Percentiles rank a stretch among this genome's conserved stretches.
Evolutionary conservation across 2,797 vertebrate species (phyloP).

Genomic region (Pseudochaenichthys georgianus): DNA sequence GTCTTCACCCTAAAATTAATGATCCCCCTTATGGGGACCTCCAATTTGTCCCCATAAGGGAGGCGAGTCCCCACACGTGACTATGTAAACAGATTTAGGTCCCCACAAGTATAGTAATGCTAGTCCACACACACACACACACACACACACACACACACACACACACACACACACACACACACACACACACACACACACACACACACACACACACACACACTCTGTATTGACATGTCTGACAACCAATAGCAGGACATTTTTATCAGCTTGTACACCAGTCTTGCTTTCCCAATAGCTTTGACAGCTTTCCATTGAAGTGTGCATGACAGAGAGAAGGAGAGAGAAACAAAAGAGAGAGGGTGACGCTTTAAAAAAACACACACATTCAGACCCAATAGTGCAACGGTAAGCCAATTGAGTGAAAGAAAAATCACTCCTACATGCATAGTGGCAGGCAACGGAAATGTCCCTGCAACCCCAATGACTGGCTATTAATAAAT

Average conservation of each 20-base stretch:
- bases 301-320: slow-evolving; percentile 81
- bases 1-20: too few species aligned
- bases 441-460: slow-evolving; percentile 79
- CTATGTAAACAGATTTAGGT: too few species aligned
- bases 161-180: neutral
- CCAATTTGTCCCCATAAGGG: too few species aligned
- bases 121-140: too few species aligned
- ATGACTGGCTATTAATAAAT: slow-evolving; percentile 85
- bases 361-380: slow-evolving; percentile 39
- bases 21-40: too few species aligned
- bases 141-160: too few species aligned
- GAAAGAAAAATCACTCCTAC: slow-evolving; percentile 80
- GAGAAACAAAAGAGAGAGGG: slow-evolving; percentile 56
- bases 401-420: slow-evolving; percentile 75
- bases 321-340: slow-evolving; percentile 71
- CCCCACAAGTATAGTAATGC: too few species aligned
- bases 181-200: slow-evolving; percentile 7
- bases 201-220: slow-evolving; percentile 33
- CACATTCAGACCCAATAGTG: slow-evolving; percentile 67
- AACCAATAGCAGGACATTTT: slow-evolving; percentile 75
- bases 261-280: slow-evolving; percentile 79
- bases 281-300: slow-evolving; percentile 76
- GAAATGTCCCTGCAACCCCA: slow-evolving; percentile 78
- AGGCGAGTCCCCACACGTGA: too few species aligned
- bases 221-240: slow-evolving; percentile 73